Conservation (phyloP, 2,797 vertebrate species). For the Limnodromus scolopaceus region DNA sequence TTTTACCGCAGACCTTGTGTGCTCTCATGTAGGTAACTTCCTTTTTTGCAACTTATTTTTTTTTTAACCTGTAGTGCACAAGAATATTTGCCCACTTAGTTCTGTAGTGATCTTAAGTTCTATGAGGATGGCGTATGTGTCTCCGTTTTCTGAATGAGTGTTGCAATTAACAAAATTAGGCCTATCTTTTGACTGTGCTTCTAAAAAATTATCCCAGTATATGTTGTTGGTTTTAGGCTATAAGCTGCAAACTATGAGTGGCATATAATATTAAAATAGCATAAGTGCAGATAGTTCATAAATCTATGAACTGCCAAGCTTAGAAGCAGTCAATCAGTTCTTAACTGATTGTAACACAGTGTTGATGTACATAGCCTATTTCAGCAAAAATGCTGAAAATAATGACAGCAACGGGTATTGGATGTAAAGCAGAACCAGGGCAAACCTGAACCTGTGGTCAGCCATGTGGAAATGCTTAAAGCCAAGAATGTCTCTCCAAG, state of each 20-base stretch:
- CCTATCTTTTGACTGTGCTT: neutral
- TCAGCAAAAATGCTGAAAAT: neutral
- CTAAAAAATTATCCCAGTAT: neutral
- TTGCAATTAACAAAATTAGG: neutral
- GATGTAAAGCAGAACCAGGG: neutral
- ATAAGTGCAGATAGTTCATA: neutral
- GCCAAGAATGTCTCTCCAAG: neutral
- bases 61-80: neutral
- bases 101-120: neutral
- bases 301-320: neutral
- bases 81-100: neutral
- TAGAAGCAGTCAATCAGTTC: neutral
- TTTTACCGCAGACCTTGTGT: neutral
- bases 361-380: neutral
- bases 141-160: neutral
- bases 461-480: neutral
- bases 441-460: neutral
- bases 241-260: neutral
- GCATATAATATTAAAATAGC: neutral
- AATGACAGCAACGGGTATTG: accelerated
- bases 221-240: neutral
- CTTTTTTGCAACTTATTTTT: neutral
- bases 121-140: neutral
- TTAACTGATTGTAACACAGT: neutral
- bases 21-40: accelerated